Percentiles rank a stretch among this genome's conserved stretches.
phyloP scores from a whole-genome alignment of 1,140 invertebrate genomes.

The Pseudomyrmex pallidus region DNA sequence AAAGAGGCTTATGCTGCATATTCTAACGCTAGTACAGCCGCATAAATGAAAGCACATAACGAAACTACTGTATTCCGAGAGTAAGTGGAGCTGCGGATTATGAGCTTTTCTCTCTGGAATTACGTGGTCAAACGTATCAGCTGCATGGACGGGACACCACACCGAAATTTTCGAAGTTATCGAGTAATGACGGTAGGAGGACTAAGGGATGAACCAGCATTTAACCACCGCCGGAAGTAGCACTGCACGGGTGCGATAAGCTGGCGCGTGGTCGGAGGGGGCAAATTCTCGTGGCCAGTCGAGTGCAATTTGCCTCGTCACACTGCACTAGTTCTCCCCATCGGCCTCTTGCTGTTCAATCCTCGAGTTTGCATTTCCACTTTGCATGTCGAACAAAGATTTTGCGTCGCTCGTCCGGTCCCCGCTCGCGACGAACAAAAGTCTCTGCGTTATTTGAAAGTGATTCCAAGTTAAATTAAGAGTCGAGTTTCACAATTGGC shows the following conservation, averaged over 20 bases:
- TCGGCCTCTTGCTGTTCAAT: slow-evolving; percentile 35
- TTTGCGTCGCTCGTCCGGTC: background rate
- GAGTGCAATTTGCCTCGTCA: slow-evolving; percentile 74
- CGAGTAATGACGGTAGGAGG: slow-evolving; percentile 43
- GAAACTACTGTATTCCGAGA: slow-evolving; percentile 25
- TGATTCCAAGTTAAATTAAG: slow-evolving; percentile 71
- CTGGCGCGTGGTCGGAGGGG: slow-evolving; percentile 58
- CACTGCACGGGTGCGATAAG: slow-evolving; percentile 72
- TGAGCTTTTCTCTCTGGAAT: slow-evolving; percentile 18
- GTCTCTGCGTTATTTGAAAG: slow-evolving; percentile 41
- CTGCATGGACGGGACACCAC: slow-evolving; percentile 8
- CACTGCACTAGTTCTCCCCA: slow-evolving; percentile 47
- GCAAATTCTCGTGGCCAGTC: slow-evolving; percentile 70
- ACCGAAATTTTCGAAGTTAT: slow-evolving; percentile 53
- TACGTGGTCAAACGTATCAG: slow-evolving; percentile 42
- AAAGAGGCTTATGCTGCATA: slow-evolving; percentile 33
- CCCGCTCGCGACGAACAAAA: background rate
- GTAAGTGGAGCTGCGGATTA: slow-evolving; percentile 20
- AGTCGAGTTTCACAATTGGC: slow-evolving; percentile 68
- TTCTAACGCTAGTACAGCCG: slow-evolving; percentile 15
- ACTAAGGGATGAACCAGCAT: slow-evolving; percentile 46
- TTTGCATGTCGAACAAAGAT: slow-evolving; percentile 19
- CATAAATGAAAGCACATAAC: slow-evolving; percentile 13
- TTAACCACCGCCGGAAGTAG: slow-evolving; percentile 52
- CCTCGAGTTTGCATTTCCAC: slow-evolving; percentile 19